Evolutionary conservation across 1,140 invertebrate species (phyloP), one percentile per base, ranked within the genome.

Genomic region (Macrosteles quadrilineatus): DNA sequence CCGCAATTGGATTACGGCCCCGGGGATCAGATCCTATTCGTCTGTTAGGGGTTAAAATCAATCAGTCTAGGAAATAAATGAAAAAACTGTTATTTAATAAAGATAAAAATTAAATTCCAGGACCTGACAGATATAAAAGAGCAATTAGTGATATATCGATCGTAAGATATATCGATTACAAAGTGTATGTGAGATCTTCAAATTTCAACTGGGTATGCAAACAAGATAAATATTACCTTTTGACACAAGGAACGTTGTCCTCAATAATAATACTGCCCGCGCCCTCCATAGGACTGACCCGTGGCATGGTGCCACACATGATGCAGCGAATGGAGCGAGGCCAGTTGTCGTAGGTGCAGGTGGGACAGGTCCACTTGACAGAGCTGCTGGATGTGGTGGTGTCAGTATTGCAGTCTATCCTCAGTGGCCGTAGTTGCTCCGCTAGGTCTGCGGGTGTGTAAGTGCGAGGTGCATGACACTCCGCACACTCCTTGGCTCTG

Each of bases 341-440:
- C 93, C 94, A 98, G 82, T 98, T 98, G 79, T 97, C 92, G 80
- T 96, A 98, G 75, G 96, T 98, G 86, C 96, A 98, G 27, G 87
- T 74, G 40, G 75, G 73, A 76, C 87, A 89, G 12, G 72, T 69
- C 77, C 77, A 78, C 71, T 78, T 78, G 14, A 40, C n/a, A 19
- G 64, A 40, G 9, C 23, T 57, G 4, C 50, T 29, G 19, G 23
- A 40, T 3, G 50, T 25, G 2, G 43, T 66, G 12, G 70, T 65
- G 9, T 67, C 81, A 74, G 87, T 85, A 68, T 14, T 36, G 32
- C 32, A 36, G 32, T 36, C 32, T 36, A 36, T 36, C 32, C 82
- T 78, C 53, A 90, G 76, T 0, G 88, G 87, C 63, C 87, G 86
- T 70, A 90, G 80, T 30, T 90, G 85, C 74, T 90, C 89, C 31